These are phyloP conservation scores for Phrynocephalus versicolor DNA, from an alignment of 2,113 vertebrate genomes.

Conservation along the genomic window DNA sequence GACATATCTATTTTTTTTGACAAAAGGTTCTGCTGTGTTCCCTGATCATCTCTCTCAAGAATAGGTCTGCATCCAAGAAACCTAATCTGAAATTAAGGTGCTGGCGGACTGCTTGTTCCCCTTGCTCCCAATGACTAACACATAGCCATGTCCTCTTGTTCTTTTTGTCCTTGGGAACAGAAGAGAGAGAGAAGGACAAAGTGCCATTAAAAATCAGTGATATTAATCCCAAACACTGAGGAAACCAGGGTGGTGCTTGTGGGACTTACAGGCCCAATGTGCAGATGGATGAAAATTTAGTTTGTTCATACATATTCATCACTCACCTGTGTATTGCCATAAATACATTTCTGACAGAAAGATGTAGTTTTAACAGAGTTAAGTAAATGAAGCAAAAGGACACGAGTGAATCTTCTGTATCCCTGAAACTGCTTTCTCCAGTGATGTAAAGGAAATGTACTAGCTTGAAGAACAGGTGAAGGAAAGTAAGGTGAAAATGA, in stretches of 20 bases:
- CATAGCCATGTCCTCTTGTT: too few relatives aligned
- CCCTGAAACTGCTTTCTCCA: not conserved
- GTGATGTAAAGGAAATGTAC: not conserved
- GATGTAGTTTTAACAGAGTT: not conserved
- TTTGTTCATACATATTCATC: not conserved
- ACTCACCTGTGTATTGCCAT: too few relatives aligned
- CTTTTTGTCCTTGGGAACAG: not conserved
- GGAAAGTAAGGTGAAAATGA: not conserved
- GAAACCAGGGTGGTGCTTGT: not conserved
- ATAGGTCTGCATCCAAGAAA: too few relatives aligned
- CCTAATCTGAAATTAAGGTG: too few relatives aligned
- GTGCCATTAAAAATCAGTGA: not conserved
- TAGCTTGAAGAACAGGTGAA: not conserved
- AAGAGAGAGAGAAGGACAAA: not conserved
- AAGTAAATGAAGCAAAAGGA: not conserved
- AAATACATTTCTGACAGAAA: not conserved
- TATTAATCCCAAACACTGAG: not conserved
- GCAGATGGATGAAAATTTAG: not conserved
- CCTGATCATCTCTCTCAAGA: not conserved
- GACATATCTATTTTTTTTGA: not conserved
- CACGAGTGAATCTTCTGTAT: not conserved
- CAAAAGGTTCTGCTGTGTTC: not conserved
- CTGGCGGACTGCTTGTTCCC: too few relatives aligned
- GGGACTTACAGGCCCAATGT: not conserved
- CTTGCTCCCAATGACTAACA: too few relatives aligned